phyloP scores from a whole-genome alignment of 2,113 vertebrate species.

The Scortum barcoo region DNA sequence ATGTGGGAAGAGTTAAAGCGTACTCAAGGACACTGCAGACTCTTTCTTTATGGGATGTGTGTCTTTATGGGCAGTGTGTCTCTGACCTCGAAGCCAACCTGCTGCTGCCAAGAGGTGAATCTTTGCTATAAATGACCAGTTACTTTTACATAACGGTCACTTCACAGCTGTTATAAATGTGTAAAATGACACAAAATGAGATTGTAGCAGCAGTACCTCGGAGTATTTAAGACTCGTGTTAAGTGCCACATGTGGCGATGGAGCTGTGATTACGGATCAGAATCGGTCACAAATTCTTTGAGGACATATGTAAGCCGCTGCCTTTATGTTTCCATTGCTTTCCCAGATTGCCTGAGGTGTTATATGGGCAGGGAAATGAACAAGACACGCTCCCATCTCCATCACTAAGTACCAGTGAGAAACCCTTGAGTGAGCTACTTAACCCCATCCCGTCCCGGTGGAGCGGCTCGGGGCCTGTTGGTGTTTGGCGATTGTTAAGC shows the following conservation, averaged over 20 bases:
- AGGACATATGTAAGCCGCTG: background rate
- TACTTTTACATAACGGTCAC: background rate
- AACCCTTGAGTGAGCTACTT: constrained; percentile 57
- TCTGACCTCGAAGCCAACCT: background rate
- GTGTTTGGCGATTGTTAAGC: constrained; percentile 24
- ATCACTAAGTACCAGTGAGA: constrained; percentile 46
- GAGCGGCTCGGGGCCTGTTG: constrained; percentile 26
- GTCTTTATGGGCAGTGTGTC: background rate
- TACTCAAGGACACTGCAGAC: background rate
- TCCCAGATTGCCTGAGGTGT: constrained; percentile 46
- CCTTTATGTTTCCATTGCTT: constrained; percentile 18
- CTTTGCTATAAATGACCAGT: background rate
- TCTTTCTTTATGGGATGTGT: background rate
- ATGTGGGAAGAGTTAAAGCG: background rate
- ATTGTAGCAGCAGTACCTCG: background rate
- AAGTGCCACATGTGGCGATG: background rate
- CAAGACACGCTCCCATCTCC: constrained; percentile 7
- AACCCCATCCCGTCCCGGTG: constrained; percentile 46
- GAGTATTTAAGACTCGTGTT: background rate
- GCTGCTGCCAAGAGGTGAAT: background rate
- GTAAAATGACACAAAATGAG: background rate
- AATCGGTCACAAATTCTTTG: background rate
- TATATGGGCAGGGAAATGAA: background rate
- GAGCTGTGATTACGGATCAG: background rate
- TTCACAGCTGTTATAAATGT: background rate